These are phyloP conservation scores for Urocitellus parryii DNA, from an alignment of 2,113 vertebrate genomes.

Conservation along the genomic window DNA sequence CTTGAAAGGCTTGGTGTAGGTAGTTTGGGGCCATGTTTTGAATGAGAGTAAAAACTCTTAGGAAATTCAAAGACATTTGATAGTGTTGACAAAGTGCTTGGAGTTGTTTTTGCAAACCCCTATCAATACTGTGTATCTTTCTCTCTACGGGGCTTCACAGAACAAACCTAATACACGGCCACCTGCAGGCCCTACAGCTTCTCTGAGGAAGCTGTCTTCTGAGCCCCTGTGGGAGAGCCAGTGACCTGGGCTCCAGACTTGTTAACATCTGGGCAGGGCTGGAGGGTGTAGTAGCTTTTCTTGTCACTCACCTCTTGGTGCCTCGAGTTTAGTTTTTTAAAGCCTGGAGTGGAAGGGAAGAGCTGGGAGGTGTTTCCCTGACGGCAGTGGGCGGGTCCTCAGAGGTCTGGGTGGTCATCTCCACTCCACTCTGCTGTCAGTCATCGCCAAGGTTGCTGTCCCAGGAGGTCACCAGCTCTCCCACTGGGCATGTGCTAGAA, in stretches of 20 bases:
- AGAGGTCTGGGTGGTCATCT: background rate
- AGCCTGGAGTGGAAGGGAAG: background rate
- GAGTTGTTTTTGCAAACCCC: too few relatives aligned
- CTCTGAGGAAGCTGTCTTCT: too few relatives aligned
- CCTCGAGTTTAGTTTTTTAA: background rate
- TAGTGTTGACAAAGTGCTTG: too few relatives aligned
- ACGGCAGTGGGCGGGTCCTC: accelerated
- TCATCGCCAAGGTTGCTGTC: background rate
- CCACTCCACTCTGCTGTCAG: background rate
- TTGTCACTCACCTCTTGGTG: background rate
- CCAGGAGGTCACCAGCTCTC: background rate
- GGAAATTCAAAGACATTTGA: too few relatives aligned
- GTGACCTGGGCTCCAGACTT: background rate
- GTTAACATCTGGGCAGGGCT: accelerated
- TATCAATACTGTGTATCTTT: too few relatives aligned
- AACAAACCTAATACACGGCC: too few relatives aligned
- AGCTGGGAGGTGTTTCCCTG: background rate
- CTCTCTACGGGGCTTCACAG: too few relatives aligned
- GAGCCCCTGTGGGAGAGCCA: too few relatives aligned
- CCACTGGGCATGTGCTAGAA: background rate
- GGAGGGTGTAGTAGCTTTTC: background rate
- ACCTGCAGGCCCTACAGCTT: too few relatives aligned
- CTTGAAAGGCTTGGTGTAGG: background rate
- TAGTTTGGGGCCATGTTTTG: background rate
- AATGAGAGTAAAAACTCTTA: background rate